Evolutionary conservation across 2,113 vertebrate genomes (phyloP).

Genomic region (Dicentrarchus labrax): DNA sequence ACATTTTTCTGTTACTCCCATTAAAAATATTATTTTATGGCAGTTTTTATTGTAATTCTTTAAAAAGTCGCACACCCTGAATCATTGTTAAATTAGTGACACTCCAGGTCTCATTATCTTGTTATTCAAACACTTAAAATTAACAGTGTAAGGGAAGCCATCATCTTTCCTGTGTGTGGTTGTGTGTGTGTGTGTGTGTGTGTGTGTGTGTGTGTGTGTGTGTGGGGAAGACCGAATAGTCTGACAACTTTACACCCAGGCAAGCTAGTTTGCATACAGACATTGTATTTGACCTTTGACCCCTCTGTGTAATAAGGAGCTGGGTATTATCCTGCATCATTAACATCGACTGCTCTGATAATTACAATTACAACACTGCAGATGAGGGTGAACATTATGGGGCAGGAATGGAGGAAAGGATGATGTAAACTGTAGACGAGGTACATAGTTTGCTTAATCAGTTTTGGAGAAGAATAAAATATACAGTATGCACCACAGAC

Average conservation of each 20-base stretch:
- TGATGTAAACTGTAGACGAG: not conserved
- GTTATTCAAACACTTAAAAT: constrained; percentile 17
- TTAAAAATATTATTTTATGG: not conserved
- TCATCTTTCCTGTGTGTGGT: not conserved
- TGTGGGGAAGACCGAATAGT: not conserved
- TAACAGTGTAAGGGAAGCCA: not conserved
- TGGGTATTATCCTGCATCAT: constrained; percentile 51
- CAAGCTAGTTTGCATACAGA: constrained; percentile 55
- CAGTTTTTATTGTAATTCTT: not conserved
- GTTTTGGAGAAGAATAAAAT: not conserved
- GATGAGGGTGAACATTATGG: constrained; percentile 39
- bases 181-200: not conserved
- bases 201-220: not conserved
- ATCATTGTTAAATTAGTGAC: not conserved
- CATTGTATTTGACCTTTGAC: constrained; percentile 51
- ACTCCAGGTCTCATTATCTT: not conserved
- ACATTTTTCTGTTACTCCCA: not conserved
- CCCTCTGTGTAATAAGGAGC: constrained; percentile 34
- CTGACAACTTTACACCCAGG: constrained; percentile 26
- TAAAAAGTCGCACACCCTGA: not conserved
- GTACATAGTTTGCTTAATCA: not conserved
- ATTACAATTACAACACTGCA: constrained; percentile 44
- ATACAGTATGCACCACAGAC: no score
- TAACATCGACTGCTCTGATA: constrained; percentile 50
- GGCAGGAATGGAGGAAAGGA: not conserved